Conservation (phyloP, 1,140 invertebrate genomes). For the Hyposmocoma kahamanoa region DNA sequence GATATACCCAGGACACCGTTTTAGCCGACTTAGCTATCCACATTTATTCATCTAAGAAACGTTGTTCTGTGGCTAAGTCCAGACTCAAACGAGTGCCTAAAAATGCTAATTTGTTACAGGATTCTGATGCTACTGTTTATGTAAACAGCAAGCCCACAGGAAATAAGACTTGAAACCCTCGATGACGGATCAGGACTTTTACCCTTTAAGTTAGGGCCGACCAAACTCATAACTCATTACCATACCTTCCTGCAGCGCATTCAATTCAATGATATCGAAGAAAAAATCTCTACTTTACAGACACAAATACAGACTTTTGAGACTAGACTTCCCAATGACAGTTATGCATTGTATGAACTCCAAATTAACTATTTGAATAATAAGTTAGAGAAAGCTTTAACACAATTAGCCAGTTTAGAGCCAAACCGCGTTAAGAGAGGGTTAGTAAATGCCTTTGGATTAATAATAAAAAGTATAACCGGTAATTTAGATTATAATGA, state of each 20-base stretch:
- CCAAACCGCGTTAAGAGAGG: neutral
- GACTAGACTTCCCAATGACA: neutral
- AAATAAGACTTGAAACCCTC: neutral
- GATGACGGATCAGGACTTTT: no score
- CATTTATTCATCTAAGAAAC: slow-evolving; percentile 1
- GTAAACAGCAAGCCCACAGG: neutral
- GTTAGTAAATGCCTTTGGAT: neutral
- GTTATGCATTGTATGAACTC: neutral
- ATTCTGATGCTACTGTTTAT: neutral
- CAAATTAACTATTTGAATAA: neutral
- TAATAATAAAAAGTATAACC: neutral
- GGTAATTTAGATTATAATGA: neutral
- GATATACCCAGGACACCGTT: neutral
- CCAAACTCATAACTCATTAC: neutral
- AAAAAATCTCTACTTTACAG: neutral
- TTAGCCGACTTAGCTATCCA: neutral
- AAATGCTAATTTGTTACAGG: neutral
- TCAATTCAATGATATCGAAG: neutral
- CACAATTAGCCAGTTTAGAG: neutral
- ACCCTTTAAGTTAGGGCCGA: neutral
- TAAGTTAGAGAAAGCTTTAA: neutral
- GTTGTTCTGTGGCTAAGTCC: neutral
- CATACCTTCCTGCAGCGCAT: neutral
- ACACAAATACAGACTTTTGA: neutral
- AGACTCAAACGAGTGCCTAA: neutral